A percentile compares a stretch with the other conserved stretches of the same genome.
phyloP scores from a whole-genome alignment of 2,888 invertebrate species.

The Corbicula japonica region DNA sequence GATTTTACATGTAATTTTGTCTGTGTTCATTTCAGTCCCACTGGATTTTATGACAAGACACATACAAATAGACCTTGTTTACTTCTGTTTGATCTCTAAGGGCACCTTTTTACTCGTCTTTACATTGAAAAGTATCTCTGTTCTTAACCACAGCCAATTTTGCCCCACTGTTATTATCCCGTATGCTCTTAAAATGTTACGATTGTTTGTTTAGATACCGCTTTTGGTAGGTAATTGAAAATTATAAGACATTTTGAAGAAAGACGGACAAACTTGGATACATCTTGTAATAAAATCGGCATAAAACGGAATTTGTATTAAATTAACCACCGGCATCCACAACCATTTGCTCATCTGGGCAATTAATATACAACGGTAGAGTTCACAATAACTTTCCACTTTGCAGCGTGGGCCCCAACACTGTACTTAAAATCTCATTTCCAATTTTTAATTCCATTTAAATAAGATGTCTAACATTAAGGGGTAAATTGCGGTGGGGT shows the following conservation, averaged over 20 bases:
- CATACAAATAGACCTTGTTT: constrained; percentile 11
- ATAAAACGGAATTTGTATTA: constrained; percentile 55
- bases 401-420: constrained; percentile 32
- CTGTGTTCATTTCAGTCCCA: no score
- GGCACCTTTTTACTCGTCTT: constrained; percentile 3
- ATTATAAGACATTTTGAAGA: constrained; percentile 52
- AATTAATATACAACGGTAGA: constrained; percentile 43
- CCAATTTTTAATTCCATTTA: constrained; percentile 63
- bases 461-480: constrained; percentile 63
- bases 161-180: background rate
- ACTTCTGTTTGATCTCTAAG: constrained; percentile 13
- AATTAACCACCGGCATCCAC: constrained; percentile 38
- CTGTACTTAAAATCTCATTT: constrained; percentile 61
- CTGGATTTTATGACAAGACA: background rate
- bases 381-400: constrained; percentile 51
- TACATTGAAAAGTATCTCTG: constrained; percentile 14
- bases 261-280: constrained; percentile 27
- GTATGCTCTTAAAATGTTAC: background rate
- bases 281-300: constrained; percentile 47
- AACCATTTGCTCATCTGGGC: constrained; percentile 38
- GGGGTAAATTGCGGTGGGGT: constrained; percentile 53
- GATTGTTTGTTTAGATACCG: constrained; percentile 6
- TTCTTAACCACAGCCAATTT: constrained; percentile 11
- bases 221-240: constrained; percentile 52
- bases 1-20: no score